A percentile compares a stretch with the other conserved stretches of the same genome.
Conservation (phyloP, 2,797 vertebrate species). For the Gastrophryne carolinensis region DNA sequence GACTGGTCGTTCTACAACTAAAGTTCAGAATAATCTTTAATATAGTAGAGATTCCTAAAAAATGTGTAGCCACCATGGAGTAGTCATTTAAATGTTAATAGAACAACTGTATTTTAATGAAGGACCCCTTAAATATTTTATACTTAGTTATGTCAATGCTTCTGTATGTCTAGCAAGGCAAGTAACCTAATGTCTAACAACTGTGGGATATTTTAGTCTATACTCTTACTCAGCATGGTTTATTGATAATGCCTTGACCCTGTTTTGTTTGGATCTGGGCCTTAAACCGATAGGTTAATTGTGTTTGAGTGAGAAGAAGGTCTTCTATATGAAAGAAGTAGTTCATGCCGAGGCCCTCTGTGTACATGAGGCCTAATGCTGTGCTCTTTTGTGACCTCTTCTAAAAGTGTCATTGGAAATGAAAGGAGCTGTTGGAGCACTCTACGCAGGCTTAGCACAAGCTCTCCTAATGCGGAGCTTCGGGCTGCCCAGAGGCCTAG, state of each 20-base stretch:
- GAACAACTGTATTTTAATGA: no score
- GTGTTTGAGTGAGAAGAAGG: background rate
- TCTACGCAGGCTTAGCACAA: slow-evolving; percentile 63
- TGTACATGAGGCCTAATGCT: slow-evolving; percentile 29
- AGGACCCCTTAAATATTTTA: no score
- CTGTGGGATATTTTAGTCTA: no score
- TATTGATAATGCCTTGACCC: background rate
- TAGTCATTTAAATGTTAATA: no score
- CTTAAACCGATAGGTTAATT: slow-evolving; percentile 5
- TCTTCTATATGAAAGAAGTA: background rate
- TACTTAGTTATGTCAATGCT: no score
- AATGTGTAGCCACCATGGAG: no score
- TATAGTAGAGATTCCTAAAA: no score
- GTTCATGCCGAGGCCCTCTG: background rate
- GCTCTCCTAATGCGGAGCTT: slow-evolving; percentile 69
- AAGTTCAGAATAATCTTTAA: no score
- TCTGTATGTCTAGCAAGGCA: no score
- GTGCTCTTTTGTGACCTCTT: slow-evolving; percentile 39
- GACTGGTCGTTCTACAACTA: no score
- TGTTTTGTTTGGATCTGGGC: background rate
- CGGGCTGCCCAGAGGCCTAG: slow-evolving; percentile 69
- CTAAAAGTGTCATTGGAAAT: slow-evolving; percentile 51
- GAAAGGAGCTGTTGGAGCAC: slow-evolving; percentile 46
- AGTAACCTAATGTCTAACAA: no score
- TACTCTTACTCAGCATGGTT: background rate